A percentile compares a stretch with the other conserved stretches of the same genome.
Evolutionary conservation across 2,797 vertebrate species (phyloP).

Genomic region (Pseudotriccus pelzelni): DNA sequence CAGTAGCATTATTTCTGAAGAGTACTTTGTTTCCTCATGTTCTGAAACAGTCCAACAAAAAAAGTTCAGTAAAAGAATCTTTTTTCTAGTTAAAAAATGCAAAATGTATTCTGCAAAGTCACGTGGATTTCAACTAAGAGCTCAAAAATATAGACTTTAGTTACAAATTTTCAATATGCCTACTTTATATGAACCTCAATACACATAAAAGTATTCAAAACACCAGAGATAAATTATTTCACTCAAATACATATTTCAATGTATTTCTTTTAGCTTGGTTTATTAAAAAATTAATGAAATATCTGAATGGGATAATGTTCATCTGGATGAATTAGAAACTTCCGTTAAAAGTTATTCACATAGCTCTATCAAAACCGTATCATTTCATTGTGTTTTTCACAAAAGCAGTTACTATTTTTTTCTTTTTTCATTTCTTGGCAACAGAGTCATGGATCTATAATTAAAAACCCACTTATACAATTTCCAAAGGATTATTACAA

Average conservation of each 20-base stretch:
- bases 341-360: not conserved
- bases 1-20: not conserved
- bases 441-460: slow-evolving; percentile 29
- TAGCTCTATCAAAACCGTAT: not conserved
- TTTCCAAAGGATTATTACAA: slow-evolving; percentile 31
- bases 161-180: not conserved
- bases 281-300: not conserved
- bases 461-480: slow-evolving; percentile 45
- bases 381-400: slow-evolving; percentile 10
- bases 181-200: not conserved
- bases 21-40: not conserved
- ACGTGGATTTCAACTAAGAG: not conserved
- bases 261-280: not conserved
- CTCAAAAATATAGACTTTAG: not conserved
- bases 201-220: not conserved
- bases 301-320: not conserved
- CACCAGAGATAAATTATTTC: not conserved
- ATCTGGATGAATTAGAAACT: not conserved
- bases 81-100: not conserved
- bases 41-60: not conserved
- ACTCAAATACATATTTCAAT: not conserved
- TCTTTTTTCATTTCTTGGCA: slow-evolving; percentile 44
- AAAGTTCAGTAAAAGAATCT: rapidly evolving
- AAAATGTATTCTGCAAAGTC: not conserved
- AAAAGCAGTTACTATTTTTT: slow-evolving; percentile 25